Conservation (phyloP, 2,888 invertebrate species). For the Pristionchus entomophagus region DNA sequence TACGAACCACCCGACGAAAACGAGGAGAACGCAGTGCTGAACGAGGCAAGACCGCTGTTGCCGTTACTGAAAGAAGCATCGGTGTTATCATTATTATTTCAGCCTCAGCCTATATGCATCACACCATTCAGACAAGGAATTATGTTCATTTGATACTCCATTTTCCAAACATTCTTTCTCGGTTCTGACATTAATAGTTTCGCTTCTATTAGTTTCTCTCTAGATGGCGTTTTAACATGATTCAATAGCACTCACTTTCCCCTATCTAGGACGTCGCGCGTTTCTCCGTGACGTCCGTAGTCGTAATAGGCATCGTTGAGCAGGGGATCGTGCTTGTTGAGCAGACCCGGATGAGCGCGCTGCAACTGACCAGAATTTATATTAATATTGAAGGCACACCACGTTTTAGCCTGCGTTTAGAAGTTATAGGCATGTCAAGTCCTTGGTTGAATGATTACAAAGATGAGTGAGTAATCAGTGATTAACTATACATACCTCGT, state of each 20-base stretch:
- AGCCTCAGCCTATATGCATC: no score
- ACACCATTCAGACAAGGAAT: no score
- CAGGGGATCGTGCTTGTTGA: constrained; percentile 21
- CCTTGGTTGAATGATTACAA: no score
- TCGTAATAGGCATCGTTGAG: constrained; percentile 33
- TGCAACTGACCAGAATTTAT: neutral
- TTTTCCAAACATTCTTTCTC: no score
- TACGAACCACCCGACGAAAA: neutral
- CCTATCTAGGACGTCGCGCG: neutral
- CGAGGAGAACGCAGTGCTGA: constrained; percentile 21
- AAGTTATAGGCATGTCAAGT: no score
- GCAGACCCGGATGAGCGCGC: constrained; percentile 30
- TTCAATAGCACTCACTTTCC: neutral
- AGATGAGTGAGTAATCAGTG: no score
- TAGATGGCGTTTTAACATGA: neutral
- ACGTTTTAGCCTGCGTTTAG: no score
- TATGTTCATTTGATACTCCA: no score
- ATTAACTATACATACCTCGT: neutral
- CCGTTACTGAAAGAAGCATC: neutral
- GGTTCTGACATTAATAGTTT: no score
- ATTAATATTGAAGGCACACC: no score
- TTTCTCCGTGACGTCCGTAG: neutral
- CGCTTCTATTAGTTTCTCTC: no score
- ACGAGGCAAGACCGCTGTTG: neutral
- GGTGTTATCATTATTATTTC: neutral